Evolutionary conservation across 1,140 invertebrate species (phyloP), one percentile per base, ranked within the genome.

Genomic region (Meteorus sp.): DNA sequence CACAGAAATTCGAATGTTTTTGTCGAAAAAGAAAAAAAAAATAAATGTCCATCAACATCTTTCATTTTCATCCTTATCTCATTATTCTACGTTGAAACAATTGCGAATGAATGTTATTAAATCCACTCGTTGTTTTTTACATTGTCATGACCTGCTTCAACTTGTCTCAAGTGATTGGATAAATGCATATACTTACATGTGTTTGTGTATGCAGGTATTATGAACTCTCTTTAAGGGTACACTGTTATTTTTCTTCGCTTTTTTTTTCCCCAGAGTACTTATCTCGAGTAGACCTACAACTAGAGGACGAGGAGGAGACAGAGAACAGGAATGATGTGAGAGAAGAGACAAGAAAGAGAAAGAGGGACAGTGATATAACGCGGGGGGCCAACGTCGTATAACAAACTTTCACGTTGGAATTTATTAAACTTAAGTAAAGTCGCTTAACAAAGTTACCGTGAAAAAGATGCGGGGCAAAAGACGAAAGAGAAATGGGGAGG

Each of bases 341-440:
- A 33, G 45, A 2, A 31, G 29, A 22, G 39, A 19, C 8, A 25
- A 33, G 31, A 25, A 20, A 39, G 48, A 52, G 54, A 66, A 66
- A 69, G 62, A 68, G 35, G 59, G 60, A 66, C 67, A 69, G 48
- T 56, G 59, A 41, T 13, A 13, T 39, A 13, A 39, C 27, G 35
- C 35, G 35, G 15, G 8, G 15, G 35, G 35, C 3, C 29, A n/a
- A 39, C 35, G 15, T 13, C 8, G 13, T 13, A 15, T 39, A n/a
- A 23, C 50, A 75, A 77, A 75, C 69, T 77, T 73, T 64, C 58
- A 68, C 67, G 69, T 68, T 73, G 74, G 73, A 77, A 77, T 77
- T 77, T 77, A 77, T 77, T 77, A 77, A 76, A 77, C 67, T 76
- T 74, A 68, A 67, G 72, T 64, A 72, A 74, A 76, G 72, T 75